Base-by-base conservation (phyloP, 2,888 invertebrate genomes). In the Epiblema foenella region DNA sequence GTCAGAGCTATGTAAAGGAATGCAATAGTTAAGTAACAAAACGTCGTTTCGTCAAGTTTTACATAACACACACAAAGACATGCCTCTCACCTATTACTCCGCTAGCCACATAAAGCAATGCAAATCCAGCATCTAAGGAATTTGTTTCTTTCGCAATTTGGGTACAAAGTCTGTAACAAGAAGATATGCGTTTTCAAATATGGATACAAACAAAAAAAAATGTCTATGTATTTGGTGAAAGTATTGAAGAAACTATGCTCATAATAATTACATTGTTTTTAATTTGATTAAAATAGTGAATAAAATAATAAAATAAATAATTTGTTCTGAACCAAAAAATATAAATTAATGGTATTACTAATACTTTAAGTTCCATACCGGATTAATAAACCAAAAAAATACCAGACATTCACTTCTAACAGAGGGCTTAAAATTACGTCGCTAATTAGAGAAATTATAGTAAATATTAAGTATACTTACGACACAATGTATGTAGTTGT, bases 51-150 rank as follows among this genome's bases (percentile, higher is more conserved):
- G 76, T 75, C 75, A 75, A 71, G 72, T 74, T 83, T 80, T 83
- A 83, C 78, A 80, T 84, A 84, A 83, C 62, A 81, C 73, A 81
- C 73, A 69, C 69, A 79, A 74, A 83, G 74, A 80, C 81, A 77
- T 83, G 78, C 83, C 84, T 83, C 91, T 91, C 82, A 93, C 93
- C 92, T 82, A 92, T 85, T 83, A 85, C 87, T 82, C 88, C 91
- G 81, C 93, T 92, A 81, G 86, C 88, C 80, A 89, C 77, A 77
- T 90, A 90, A 83, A 93, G 85, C 83, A 92, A 86, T 79, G 89
- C 89, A 87, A 93, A 89, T 85, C 91, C 89, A 83, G 84, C 87
- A 75, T 89, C 89, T 79, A 92, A 85, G 76, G 87, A 87, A 81
- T 85, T 87, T 74, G 87, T 86, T 78, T 89, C 87, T 87, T 89